Base-by-base conservation (phyloP, 2,888 invertebrate species). In the Chrysotoxum bicinctum region DNA sequence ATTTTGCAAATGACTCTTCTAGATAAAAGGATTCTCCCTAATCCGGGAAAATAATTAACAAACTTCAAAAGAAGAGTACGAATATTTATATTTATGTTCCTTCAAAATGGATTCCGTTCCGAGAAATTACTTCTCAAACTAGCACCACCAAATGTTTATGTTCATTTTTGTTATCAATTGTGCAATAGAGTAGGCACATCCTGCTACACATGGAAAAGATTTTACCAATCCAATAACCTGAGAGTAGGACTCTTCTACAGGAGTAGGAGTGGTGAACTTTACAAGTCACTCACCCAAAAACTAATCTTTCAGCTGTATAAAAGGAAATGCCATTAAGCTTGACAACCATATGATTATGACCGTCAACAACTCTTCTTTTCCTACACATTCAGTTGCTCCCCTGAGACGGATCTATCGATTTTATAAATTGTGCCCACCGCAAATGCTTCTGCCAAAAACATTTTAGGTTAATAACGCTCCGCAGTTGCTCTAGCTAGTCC, bases 331-430 rank as follows among this genome's bases (percentile, higher is more conserved):
- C 58, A 35, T 21, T 21, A 35, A 37, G 58, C 58, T 37, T 58
- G 58, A 37, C 58, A 58, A 58, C 58, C 56, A 19, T 19, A 58
- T 37, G 32, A 35, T 21, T 58, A 58, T 21, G 50, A 35, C 48
- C 45, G 32, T 52, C 58, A 50, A 26, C 32, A 58, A 72, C 48
- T 48, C 66, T 32, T 48, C 66, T 48, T 37, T 12, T 66, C 14
- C 30, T 48, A 50, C 16, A 66, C 32, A 37, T 66, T 66, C n/a
- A 35, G 50, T 50, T 50, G 50, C 60, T 80, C 80, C 75, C 80
- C 26, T 19, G 35, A 66, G 84, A 80, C 54, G 52, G 75, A 80
- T 60, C 80, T 77, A 85, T 85, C 81, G 85, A 85, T 85, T 85
- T 85, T 85, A 56, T 68, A 37, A 80, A 72, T 56, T 45, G 19